Percentiles rank a stretch among this genome's conserved stretches.
These are phyloP conservation scores for Lepidochrysops patricia DNA, from an alignment of 2,888 invertebrate species.

Conservation along the genomic window DNA sequence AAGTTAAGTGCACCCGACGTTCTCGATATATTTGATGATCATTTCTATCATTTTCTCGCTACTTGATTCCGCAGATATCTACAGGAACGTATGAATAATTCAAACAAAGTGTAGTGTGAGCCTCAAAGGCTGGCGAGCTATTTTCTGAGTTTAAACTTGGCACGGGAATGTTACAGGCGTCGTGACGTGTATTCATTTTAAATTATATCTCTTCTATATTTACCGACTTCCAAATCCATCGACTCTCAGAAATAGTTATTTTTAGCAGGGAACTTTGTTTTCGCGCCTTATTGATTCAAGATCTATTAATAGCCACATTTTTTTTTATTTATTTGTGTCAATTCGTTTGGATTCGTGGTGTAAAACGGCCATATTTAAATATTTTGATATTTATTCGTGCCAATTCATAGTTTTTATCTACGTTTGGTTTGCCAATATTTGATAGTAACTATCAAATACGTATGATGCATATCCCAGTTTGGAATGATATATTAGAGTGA, in stretches of 20 bases:
- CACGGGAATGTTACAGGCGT: constrained; percentile 19
- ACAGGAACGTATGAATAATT: constrained; percentile 58
- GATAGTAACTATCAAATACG: not conserved
- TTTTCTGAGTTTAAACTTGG: constrained; percentile 53
- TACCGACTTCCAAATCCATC: not conserved
- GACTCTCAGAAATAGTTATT: too few relatives aligned
- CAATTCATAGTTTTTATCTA: too few relatives aligned
- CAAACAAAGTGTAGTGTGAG: constrained; percentile 53
- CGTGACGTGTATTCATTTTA: constrained; percentile 10
- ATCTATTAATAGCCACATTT: too few relatives aligned
- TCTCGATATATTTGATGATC: constrained; percentile 6
- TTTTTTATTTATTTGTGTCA: too few relatives aligned
- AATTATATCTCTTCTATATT: not conserved
- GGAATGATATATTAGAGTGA: constrained; percentile 5
- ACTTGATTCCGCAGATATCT: constrained; percentile 56
- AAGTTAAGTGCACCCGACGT: constrained; percentile 3
- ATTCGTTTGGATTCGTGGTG: too few relatives aligned
- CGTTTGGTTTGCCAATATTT: not conserved
- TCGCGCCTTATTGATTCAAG: too few relatives aligned
- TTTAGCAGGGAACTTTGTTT: too few relatives aligned
- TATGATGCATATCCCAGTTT: not conserved
- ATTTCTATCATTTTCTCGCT: constrained; percentile 38
- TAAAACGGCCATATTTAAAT: too few relatives aligned
- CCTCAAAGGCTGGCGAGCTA: constrained; percentile 60
- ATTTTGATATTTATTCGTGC: too few relatives aligned